These are phyloP conservation scores for Sebastes hubbsi DNA, from an alignment of 2,797 vertebrate genomes.

Conservation along the genomic window DNA sequence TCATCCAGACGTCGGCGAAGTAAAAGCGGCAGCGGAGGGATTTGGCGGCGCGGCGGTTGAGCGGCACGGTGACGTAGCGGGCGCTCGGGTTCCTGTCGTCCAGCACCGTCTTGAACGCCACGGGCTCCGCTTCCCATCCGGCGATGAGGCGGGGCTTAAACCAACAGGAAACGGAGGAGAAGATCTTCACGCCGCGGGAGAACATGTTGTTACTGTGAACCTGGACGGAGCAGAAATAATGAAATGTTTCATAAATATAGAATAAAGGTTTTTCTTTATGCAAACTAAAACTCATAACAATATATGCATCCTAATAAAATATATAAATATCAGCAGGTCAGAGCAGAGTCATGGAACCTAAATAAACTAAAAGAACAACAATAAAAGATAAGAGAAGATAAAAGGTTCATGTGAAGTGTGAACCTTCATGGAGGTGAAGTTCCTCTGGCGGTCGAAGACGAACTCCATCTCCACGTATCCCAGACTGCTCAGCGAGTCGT, in stretches of 20 bases:
- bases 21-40: conserved; percentile 87
- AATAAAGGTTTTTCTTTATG: too few relatives aligned
- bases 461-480: conserved; percentile 87
- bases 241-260: too few relatives aligned
- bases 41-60: conserved; percentile 83
- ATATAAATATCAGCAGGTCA: too few relatives aligned
- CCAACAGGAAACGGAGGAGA: conserved; percentile 86
- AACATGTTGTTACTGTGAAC: conserved; percentile 97
- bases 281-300: too few relatives aligned
- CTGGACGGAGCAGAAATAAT: conserved; percentile 57
- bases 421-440: conserved; percentile 90
- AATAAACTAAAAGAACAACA: too few relatives aligned
- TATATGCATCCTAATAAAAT: too few relatives aligned
- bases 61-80: conserved; percentile 89
- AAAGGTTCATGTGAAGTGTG: too few relatives aligned
- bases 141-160: conserved; percentile 86
- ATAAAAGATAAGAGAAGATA: too few relatives aligned
- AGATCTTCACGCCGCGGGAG: conserved; percentile 90
- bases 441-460: conserved; percentile 84
- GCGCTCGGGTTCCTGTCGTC: conserved; percentile 93
- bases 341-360: too few relatives aligned
- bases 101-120: conserved; percentile 85
- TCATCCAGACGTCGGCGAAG: conserved; percentile 92
- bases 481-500: conserved; percentile 76
- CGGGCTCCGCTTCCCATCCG: conserved; percentile 83